These are phyloP conservation scores for Malthinus flaveolus DNA, from an alignment of 2,888 invertebrate species.

Conservation along the genomic window DNA sequence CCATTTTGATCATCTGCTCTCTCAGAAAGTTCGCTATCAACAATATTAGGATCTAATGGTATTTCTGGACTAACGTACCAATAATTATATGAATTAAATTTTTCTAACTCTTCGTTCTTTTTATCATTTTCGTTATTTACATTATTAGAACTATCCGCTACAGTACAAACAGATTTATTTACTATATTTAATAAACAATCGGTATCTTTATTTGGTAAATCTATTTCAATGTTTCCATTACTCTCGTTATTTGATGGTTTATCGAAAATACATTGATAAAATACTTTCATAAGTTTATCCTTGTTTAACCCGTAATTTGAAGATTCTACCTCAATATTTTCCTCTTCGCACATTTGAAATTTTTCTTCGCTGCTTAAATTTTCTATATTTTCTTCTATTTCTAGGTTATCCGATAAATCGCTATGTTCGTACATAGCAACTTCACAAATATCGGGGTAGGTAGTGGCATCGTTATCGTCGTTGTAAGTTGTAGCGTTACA, in stretches of 20 bases:
- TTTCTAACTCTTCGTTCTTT: conserved; percentile 48
- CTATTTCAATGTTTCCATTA: conserved; percentile 3
- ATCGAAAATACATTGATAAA: too few relatives aligned
- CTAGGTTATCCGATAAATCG: conserved; percentile 36
- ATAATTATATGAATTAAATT: conserved; percentile 61
- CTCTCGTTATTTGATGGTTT: too few relatives aligned
- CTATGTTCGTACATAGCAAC: conserved; percentile 7
- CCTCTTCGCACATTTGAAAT: too few relatives aligned
- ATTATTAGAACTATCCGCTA: conserved; percentile 8
- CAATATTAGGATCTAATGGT: conserved; percentile 55
- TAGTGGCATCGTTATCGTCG: background rate
- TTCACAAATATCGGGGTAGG: too few relatives aligned
- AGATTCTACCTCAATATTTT: too few relatives aligned
- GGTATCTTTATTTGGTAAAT: conserved; percentile 13
- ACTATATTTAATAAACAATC: conserved; percentile 11
- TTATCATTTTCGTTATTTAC: conserved; percentile 21
- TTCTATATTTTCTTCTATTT: conserved; percentile 37
- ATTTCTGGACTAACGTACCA: conserved; percentile 60
- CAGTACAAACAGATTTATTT: conserved; percentile 3
- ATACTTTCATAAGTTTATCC: too few relatives aligned
- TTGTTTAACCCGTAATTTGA: too few relatives aligned
- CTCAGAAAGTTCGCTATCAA: conserved; percentile 40
- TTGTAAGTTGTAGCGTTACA: background rate
- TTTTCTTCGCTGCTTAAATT: conserved; percentile 10
- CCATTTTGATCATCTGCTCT: too few relatives aligned